Conservation (phyloP, 2,797 vertebrate species). For the Bradypus variegatus region DNA sequence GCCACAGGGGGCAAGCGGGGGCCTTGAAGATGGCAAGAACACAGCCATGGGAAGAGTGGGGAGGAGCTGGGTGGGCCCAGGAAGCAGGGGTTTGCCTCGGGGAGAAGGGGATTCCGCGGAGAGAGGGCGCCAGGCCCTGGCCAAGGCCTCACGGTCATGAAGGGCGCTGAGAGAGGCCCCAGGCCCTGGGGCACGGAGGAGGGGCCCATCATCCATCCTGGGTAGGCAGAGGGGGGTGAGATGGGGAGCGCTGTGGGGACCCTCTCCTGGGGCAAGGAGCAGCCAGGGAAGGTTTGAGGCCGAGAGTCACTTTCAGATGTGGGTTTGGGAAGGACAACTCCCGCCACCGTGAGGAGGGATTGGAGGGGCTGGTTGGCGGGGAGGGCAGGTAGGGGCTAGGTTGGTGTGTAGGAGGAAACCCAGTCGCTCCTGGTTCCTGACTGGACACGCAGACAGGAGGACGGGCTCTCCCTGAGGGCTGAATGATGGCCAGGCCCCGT, state of each 20-base stretch:
- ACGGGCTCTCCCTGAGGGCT: no score
- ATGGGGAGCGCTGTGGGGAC: background rate
- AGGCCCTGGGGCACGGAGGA: background rate
- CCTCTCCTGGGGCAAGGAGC: background rate
- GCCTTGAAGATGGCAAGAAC: background rate
- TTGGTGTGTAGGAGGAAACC: background rate
- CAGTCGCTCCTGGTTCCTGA: background rate
- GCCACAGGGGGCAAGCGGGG: background rate
- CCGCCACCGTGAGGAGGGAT: background rate
- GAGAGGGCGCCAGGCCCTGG: background rate
- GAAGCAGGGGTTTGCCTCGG: rapidly evolving
- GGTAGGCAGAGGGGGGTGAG: background rate
- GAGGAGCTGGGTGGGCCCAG: background rate
- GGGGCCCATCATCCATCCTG: rapidly evolving
- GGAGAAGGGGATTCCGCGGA: background rate
- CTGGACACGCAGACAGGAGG: no score
- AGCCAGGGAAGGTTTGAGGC: background rate
- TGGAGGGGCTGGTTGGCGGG: background rate
- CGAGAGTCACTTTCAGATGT: background rate
- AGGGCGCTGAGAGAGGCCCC: background rate
- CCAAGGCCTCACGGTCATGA: background rate
- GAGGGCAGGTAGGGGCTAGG: background rate
- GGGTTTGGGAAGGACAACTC: background rate
- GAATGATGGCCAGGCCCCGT: no score
- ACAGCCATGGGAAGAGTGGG: background rate